Conservation (phyloP, 2,113 vertebrate species). For the Pithys albifrons region DNA sequence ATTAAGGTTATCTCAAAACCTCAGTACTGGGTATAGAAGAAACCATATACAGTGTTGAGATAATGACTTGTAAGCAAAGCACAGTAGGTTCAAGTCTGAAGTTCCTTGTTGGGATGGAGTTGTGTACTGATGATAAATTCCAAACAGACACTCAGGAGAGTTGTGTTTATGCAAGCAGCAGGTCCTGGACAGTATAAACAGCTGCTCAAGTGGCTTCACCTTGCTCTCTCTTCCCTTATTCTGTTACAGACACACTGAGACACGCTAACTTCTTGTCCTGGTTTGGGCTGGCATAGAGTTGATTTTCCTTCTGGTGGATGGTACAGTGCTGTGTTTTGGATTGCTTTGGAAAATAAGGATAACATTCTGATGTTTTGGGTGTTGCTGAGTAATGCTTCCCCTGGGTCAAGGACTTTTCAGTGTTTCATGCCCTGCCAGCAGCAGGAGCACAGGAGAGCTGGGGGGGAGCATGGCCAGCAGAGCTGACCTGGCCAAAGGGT, state of each 20-base stretch:
- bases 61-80: neutral
- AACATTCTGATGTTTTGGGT: rapidly evolving
- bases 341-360: too few relatives aligned
- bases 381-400: neutral
- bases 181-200: neutral
- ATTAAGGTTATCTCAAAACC: neutral
- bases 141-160: neutral
- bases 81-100: neutral
- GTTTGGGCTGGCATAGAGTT: neutral
- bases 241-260: neutral
- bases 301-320: neutral
- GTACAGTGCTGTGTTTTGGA: neutral
- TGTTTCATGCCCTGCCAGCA: neutral
- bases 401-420: neutral
- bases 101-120: neutral
- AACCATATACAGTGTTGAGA: neutral
- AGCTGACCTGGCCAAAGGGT: neutral
- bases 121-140: neutral
- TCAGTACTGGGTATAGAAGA: neutral
- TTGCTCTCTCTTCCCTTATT: neutral
- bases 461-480: neutral
- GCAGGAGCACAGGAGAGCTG: neutral
- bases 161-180: neutral
- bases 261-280: neutral
- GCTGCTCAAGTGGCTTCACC: neutral